Evolutionary conservation across 2,888 invertebrate species (phyloP), one percentile per base, ranked within the genome.

Genomic region (Zelleria hepariella): DNA sequence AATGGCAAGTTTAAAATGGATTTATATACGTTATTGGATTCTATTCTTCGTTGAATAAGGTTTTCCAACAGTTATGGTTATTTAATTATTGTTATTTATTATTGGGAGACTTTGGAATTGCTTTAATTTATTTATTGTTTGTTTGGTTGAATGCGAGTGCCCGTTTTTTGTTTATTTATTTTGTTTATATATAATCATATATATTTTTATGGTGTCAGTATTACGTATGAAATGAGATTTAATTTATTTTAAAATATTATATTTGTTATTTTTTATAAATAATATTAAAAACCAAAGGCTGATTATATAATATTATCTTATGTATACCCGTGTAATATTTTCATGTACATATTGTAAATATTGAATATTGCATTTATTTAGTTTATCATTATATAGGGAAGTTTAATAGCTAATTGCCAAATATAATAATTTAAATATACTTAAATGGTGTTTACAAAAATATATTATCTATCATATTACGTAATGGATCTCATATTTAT

Each of bases 81-180:
- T 57, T 24, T 47, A 42, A 42, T 42, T 23, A 20, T 48, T 8
- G 57, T 48, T 48, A 57, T 48, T 48, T 57, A 57, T 57, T 61
- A 56, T 57, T 61, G 15, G 21, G 27, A 55, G 58, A 24, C 57
- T 61, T 59, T 59, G 57, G 58, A 68, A 71, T 75, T 77, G 86
- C 86, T 87, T 86, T 86, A 85, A 84, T 73, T 70, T 68, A 66
- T 25, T 7, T 53, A 24, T 23, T 52, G 21, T 66, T 64, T 65
- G 21, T 58, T 21, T 53, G 32, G 5, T 32, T 32, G 52, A 42
- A 42, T 42, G 32, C 32, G 15, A 42, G 32, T 42, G 15, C 32
- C 32, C 32, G 32, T 42, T 42, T 42, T 20, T 49, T 49, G 18
- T 10, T 49, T 24, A 32, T 55, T 49, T 52, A 60, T 61, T 62